These are phyloP conservation scores for Coptotermes formosanus DNA, from an alignment of 1,140 invertebrate genomes.

Conservation along the genomic window DNA sequence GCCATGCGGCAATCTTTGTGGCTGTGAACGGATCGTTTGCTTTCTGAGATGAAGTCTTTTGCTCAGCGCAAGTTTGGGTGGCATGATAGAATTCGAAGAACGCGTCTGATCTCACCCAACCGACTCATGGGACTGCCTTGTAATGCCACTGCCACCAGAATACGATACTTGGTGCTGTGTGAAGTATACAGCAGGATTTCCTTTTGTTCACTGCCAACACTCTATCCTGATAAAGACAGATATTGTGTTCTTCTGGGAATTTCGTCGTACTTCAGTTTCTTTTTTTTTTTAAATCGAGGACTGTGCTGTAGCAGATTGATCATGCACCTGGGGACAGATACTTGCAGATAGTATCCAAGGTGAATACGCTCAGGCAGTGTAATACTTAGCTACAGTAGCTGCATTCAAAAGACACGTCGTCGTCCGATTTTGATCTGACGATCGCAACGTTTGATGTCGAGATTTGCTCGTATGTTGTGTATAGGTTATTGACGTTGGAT, in stretches of 20 bases:
- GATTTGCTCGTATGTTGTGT: no score
- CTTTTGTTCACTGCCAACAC: not conserved
- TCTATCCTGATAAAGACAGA: not conserved
- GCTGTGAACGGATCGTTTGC: not conserved
- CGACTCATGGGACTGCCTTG: not conserved
- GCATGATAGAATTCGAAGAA: not conserved
- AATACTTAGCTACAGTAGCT: not conserved
- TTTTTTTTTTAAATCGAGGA: not conserved
- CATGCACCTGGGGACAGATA: not conserved
- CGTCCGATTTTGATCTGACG: no score
- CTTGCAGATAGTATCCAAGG: not conserved
- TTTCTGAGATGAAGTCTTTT: not conserved
- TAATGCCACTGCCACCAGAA: not conserved
- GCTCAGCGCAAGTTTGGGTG: not conserved
- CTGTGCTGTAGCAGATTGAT: not conserved
- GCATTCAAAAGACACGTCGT: not conserved
- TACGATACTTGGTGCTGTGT: not conserved
- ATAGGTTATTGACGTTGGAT: no score
- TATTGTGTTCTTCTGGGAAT: slow-evolving; percentile 10
- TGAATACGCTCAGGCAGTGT: no score
- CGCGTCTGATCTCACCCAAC: not conserved
- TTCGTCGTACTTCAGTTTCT: not conserved
- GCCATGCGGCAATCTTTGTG: not conserved
- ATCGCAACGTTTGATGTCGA: no score
- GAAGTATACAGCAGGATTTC: not conserved